Evolutionary conservation across 2,113 vertebrate species (phyloP), one percentile per base, ranked within the genome.

Genomic region (Hippolais icterina): DNA sequence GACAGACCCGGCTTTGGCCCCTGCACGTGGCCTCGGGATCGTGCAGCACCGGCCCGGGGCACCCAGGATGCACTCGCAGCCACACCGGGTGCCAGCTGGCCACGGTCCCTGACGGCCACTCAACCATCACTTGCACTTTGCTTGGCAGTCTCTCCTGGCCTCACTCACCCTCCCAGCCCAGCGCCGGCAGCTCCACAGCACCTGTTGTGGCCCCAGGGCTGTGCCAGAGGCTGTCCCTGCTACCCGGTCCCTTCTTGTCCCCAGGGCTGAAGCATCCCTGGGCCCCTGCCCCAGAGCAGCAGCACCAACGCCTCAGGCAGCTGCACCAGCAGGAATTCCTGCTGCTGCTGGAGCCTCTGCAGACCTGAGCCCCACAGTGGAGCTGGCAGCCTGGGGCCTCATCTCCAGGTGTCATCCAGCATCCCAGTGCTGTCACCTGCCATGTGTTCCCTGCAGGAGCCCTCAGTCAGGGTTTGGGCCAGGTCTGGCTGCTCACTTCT

Each of bases 311-410:
- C 49, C 56, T 35, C 3, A 10, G 42, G 75, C 65, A 41, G 70
- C 89, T 2, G 2, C 54, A 22, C 52, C 1, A 2, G 79, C 33
- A 14, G 61, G 71, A 23, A 27, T 59, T 59, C 28, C 42, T 46
- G 83, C 52, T 10, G 6, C 61, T 15, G 60, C 54, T 39, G 28
- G 18, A 75, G 82, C 65, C 35, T 54, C 47, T 84, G 83, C 66
- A 50, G 29, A 21, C 12, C 0, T 5, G 56, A 24, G 31, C 47
- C 22, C 15, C 0, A 2, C 24, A 2, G 66, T 0, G 2, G 16
- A 24, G 47, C 0, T 6, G 4, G 42, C 20, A 7, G 15, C 57
- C 44, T 20, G 46, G 17, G 69, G 27, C 27, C 60, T 17, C 42
- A 9, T 46, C n/a, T 37, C 63, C 68, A 46, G 31, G 4, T 41